Base-by-base conservation (phyloP, 2,888 invertebrate species). In the Macrosoma leucophasiata region DNA sequence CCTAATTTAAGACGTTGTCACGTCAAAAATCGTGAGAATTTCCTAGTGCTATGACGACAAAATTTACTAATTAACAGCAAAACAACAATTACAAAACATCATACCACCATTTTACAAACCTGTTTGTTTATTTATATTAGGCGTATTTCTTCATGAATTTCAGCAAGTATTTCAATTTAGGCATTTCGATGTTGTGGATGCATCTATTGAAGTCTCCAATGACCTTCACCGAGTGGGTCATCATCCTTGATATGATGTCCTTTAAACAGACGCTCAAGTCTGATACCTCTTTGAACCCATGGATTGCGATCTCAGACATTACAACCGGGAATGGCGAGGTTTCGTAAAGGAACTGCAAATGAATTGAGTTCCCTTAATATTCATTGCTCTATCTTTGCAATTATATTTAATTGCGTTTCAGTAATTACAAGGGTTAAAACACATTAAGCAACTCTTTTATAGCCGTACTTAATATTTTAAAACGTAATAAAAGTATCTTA, bases 101-200 rank as follows among this genome's bases (percentile, higher is more conserved):
- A 33, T 19, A 9, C 23, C 13, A 21, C 10, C 3, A n/a, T 15
- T n/a, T 23, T 6, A 11, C 22, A 22, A 36, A 37, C 18, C 21
- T 21, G 10, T 11, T 12, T 10, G 22, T 7, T 11, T 29, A 19
- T 7, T 12, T 25, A 25, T 21, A 58, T 55, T 46, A 74, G 23
- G 82, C 82, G 52, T 84, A 84, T 51, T 84, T 84, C 58, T 84
- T 84, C 84, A 84, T 82, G 41, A 82, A 84, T 43, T 82, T 84
- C 9, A 84, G 62, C 33, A 84, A 48, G 50, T 84, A 82, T 39
- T 84, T 84, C 3, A 84, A 61, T 57, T 82, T 82, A 0, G 82
- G 82, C 84, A 84, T 84, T 43, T 84, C 84, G 4, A 82, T 82
- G 41, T 84, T 82, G 48, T 84, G 84, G 41, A 84, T 84, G 47